phyloP scores from a whole-genome alignment of 1,140 invertebrate genomes.

The Odontomachus brunneus region DNA sequence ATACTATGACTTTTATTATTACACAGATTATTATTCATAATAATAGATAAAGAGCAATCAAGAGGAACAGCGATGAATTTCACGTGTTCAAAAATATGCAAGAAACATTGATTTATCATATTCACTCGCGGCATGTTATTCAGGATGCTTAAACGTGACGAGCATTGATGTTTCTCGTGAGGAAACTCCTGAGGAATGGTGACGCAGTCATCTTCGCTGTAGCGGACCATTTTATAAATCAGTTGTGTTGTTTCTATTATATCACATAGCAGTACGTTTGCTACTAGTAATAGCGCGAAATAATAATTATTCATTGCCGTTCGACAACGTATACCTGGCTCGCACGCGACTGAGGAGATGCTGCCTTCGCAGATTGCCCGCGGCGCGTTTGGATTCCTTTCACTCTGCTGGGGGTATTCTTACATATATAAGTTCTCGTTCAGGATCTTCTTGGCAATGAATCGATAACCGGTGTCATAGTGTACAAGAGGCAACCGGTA shows the following conservation, averaged over 20 bases:
- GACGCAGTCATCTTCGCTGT: constrained; percentile 52
- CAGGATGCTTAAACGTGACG: constrained; percentile 55
- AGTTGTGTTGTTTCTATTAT: constrained; percentile 16
- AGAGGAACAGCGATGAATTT: neutral
- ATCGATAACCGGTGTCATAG: constrained; percentile 19
- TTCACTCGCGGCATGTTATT: neutral
- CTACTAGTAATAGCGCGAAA: constrained; percentile 41
- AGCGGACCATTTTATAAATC: constrained; percentile 39
- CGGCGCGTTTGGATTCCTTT: constrained; percentile 57
- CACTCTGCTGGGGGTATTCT: constrained; percentile 68
- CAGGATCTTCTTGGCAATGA: constrained; percentile 36
- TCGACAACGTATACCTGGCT: constrained; percentile 14
- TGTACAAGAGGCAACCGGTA: constrained; percentile 19
- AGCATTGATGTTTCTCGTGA: constrained; percentile 34
- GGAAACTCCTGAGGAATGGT: constrained; percentile 67
- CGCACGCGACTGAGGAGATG: constrained; percentile 33
- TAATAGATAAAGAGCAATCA: neutral
- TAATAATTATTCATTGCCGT: constrained; percentile 62
- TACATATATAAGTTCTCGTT: constrained; percentile 66
- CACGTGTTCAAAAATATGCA: neutral
- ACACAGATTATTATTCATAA: neutral
- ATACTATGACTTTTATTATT: neutral
- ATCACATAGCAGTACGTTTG: neutral
- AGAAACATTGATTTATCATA: neutral
- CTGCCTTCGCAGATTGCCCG: constrained; percentile 27